phyloP scores from a whole-genome alignment of 2,113 vertebrate species.

The Peromyscus polionotus region DNA sequence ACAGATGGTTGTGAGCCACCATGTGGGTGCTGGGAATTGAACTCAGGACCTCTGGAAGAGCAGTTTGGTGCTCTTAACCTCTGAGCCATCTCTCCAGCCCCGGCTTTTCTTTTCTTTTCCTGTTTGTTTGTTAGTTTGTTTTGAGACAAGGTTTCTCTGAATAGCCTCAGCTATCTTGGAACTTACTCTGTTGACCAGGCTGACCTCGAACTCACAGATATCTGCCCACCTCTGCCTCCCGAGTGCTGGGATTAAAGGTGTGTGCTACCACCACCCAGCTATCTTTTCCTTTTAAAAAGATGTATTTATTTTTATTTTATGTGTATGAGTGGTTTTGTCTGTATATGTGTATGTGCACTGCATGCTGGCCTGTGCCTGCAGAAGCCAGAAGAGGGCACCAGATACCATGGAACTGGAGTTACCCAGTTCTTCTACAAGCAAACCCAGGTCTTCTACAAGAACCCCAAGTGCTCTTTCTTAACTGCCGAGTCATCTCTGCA shows the following conservation, averaged over 20 bases:
- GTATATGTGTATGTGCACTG: background rate
- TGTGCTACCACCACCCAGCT: background rate
- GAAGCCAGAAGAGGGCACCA: background rate
- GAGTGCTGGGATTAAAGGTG: background rate
- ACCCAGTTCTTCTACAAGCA: background rate
- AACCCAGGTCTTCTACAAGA: background rate
- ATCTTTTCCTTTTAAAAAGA: background rate
- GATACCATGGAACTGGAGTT: background rate
- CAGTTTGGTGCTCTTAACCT: no score
- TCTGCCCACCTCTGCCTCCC: background rate
- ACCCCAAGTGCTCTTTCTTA: background rate
- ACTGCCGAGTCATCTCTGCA: background rate
- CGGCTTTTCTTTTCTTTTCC: background rate
- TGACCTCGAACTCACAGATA: background rate
- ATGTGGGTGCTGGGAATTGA: no score
- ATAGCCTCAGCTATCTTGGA: background rate
- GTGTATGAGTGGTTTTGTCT: background rate
- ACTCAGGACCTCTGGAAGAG: no score
- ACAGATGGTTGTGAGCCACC: no score
- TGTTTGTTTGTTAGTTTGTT: background rate
- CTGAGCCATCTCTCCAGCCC: no score
- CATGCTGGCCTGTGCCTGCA: background rate
- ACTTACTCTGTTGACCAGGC: background rate
- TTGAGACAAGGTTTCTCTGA: background rate
- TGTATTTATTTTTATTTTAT: background rate